These are phyloP conservation scores for Megaustenia siamemsis DNA, from an alignment of 2,888 invertebrate genomes.

Conservation along the genomic window DNA sequence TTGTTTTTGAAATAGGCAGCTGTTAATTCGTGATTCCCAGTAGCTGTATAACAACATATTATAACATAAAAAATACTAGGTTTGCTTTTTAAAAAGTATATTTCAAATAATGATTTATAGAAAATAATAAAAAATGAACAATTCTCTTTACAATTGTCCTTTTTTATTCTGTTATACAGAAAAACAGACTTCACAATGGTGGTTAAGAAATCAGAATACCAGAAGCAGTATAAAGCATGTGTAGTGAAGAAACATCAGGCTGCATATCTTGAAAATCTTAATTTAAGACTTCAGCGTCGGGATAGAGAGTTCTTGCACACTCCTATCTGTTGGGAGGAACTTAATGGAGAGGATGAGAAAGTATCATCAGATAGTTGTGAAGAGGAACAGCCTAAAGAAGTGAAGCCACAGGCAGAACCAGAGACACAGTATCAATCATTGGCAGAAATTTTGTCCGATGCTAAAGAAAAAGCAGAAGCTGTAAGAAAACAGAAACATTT, in stretches of 20 bases:
- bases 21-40: background rate
- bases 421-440: constrained; percentile 46
- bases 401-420: constrained; percentile 12
- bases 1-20: background rate
- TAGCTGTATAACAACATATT: background rate
- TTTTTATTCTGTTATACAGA: background rate
- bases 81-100: background rate
- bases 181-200: constrained; percentile 61
- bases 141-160: background rate
- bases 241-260: constrained; percentile 64
- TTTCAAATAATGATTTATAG: too few species aligned
- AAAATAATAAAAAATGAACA: background rate
- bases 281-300: constrained; percentile 64
- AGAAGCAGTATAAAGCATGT: constrained; percentile 65
- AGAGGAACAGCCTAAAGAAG: background rate
- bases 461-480: constrained; percentile 40
- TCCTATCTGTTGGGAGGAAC: constrained; percentile 66
- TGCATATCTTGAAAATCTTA: constrained; percentile 65
- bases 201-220: constrained; percentile 69
- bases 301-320: constrained; percentile 70
- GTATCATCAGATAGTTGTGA: constrained; percentile 54
- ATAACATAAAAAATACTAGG: background rate
- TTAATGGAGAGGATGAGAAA: constrained; percentile 58
- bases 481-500: constrained; percentile 11
- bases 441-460: constrained; percentile 48